Evolutionary conservation across 2,797 vertebrate genomes (phyloP).

Genomic region (Malacoraja senta): DNA sequence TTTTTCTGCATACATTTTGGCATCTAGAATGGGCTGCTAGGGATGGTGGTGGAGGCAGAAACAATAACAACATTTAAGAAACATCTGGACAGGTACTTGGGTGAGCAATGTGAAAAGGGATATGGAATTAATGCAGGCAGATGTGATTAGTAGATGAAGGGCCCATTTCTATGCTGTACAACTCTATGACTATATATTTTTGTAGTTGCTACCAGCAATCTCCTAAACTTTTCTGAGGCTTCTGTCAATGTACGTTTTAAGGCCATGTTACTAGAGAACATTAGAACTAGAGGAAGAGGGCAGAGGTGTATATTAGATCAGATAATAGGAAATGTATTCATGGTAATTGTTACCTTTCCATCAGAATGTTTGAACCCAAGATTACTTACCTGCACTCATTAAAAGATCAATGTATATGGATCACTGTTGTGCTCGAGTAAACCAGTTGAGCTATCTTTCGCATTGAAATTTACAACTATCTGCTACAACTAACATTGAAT

Average conservation of each 20-base stretch:
- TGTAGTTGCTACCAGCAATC: not conserved
- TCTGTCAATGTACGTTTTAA: not conserved
- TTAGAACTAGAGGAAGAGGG: not conserved
- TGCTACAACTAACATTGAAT: not conserved
- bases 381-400: not conserved
- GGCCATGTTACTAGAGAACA: too few relatives aligned
- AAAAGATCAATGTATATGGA: not conserved
- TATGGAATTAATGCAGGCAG: too few relatives aligned
- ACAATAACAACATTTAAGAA: too few relatives aligned
- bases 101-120: too few relatives aligned
- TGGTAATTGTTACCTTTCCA: not conserved
- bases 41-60: too few relatives aligned
- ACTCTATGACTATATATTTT: not conserved
- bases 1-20: too few relatives aligned
- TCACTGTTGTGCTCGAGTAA: not conserved
- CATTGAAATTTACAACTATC: not conserved
- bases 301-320: not conserved
- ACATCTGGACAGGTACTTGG: too few relatives aligned
- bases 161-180: too few relatives aligned
- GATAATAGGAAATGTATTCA: not conserved
- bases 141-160: too few relatives aligned
- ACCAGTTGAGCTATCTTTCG: not conserved
- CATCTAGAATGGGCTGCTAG: too few relatives aligned
- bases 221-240: not conserved
- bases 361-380: not conserved